A percentile compares a stretch with the other conserved stretches of the same genome.
Conservation (phyloP, 2,888 invertebrate species). For the Rutpela maculata region DNA sequence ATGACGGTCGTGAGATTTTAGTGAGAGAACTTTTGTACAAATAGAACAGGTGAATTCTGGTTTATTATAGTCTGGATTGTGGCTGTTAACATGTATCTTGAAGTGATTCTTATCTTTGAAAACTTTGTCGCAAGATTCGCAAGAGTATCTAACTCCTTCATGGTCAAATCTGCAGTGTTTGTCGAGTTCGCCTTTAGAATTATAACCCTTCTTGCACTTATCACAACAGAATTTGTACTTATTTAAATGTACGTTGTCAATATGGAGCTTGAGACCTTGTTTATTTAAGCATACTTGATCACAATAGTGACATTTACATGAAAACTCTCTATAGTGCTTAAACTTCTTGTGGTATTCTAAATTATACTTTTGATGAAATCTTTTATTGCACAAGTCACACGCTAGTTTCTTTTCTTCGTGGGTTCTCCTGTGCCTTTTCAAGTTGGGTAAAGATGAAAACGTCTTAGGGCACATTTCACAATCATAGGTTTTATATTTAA, state of each 20-base stretch:
- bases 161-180: slow-evolving; percentile 61
- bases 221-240: slow-evolving; percentile 69
- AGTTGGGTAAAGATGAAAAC: slow-evolving; percentile 49
- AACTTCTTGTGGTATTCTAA: slow-evolving; percentile 74
- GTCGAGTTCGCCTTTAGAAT: slow-evolving; percentile 54
- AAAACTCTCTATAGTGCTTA: slow-evolving; percentile 49
- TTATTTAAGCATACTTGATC: slow-evolving; percentile 56
- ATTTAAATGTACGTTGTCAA: slow-evolving; percentile 72
- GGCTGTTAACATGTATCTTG: slow-evolving; percentile 55
- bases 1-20: slow-evolving; percentile 49
- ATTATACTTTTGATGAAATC: slow-evolving; percentile 74
- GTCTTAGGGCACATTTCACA: slow-evolving; percentile 56
- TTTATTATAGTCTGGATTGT: slow-evolving; percentile 54
- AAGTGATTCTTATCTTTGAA: slow-evolving; percentile 62
- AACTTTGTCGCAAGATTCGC: slow-evolving; percentile 59
- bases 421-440: slow-evolving; percentile 52
- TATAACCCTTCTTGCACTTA: slow-evolving; percentile 60
- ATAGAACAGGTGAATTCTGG: slow-evolving; percentile 51
- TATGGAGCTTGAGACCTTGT: slow-evolving; percentile 54
- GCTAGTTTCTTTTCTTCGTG: slow-evolving; percentile 55
- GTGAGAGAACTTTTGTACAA: slow-evolving; percentile 51
- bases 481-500: slow-evolving; percentile 41
- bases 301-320: slow-evolving; percentile 56
- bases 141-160: slow-evolving; percentile 59
- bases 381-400: slow-evolving; percentile 58